Evolutionary conservation across 2,888 invertebrate genomes (phyloP), one percentile per base, ranked within the genome.

Genomic region (Watsonalla cultraria): DNA sequence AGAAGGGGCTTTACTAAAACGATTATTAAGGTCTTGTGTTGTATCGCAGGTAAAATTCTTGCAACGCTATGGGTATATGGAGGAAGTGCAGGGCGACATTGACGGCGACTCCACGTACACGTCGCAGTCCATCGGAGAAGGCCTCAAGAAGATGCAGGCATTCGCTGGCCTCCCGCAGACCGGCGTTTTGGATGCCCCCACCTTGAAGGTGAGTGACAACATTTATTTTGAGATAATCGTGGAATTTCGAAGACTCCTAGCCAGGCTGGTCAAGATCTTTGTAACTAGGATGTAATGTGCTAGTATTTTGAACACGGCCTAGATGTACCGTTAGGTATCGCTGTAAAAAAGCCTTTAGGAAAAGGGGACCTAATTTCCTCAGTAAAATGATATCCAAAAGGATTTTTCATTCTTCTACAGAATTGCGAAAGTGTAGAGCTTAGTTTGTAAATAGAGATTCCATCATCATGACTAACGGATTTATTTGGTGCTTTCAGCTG

Each of bases 101-200:
- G 94, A 81, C 0, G 78, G 92, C 0, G 94, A 92, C 64, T 92
- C 92, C 33, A 80, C 94, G 7, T 94, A 93, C 79, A 92, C 93
- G 2, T 89, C 93, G 62, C 90, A 91, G 53, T 93, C 94, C 4
- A 84, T 95, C 39, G 82, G 92, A 7, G 92, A 92, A 14, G 94
- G 94, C 0, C 88, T 96, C 24, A 92, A 87, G 71, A 91, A 90
- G 61, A 90, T 96, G 80, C 96, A 96, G 79, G 92, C 88, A 64
- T 96, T 93, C 79, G 96, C 95, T 9, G 94, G 93, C 0, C 82
- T 96, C 7, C 90, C 93, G 46, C 89, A 93, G 70, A 95, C 95
- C 0, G 96, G 96, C 5, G 74, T 88, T 24, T 72, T 96, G 42
- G 95, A 96, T 73, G 83, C 90, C 33, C 87, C 86, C 0, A 96